Conservation (phyloP, 2,797 vertebrate species). For the Geotrypetes seraphini region DNA sequence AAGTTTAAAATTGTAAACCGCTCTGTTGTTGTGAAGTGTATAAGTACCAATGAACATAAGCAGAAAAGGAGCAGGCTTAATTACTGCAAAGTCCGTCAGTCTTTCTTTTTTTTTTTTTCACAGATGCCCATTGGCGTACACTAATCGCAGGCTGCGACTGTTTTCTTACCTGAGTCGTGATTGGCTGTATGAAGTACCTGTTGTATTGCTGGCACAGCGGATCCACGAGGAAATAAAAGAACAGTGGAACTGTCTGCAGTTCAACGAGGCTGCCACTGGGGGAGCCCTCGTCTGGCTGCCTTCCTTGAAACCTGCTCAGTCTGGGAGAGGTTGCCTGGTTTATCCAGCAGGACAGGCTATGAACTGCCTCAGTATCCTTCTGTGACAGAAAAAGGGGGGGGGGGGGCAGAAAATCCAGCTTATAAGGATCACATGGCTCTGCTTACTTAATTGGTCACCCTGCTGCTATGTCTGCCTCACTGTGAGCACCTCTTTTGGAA, state of each 20-base stretch:
- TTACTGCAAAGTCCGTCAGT: too few species aligned
- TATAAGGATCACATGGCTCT: too few species aligned
- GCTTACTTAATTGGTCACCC: too few species aligned
- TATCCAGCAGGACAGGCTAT: constrained; percentile 45
- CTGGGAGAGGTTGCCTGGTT: constrained; percentile 38
- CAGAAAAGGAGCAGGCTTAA: too few species aligned
- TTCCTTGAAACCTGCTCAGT: rapidly evolving
- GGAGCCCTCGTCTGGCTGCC: constrained; percentile 56
- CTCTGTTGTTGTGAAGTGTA: too few species aligned
- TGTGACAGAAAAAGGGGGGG: rapidly evolving
- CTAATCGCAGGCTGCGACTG: constrained; percentile 11
- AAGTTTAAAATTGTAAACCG: too few species aligned
- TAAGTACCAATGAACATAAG: too few species aligned
- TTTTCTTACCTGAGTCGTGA: constrained; percentile 5
- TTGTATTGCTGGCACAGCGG: constrained; percentile 50
- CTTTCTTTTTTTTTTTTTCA: too few species aligned
- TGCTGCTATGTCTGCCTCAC: too few species aligned
- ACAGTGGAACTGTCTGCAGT: constrained; percentile 48
- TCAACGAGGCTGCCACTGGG: constrained; percentile 54
- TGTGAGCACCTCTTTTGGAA: too few species aligned
- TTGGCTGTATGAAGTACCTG: constrained; percentile 17
- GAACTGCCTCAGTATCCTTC: constrained; percentile 70
- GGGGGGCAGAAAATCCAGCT: too few species aligned
- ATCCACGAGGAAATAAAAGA: constrained; percentile 66
- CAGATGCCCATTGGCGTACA: constrained; percentile 23